Evolutionary conservation across 2,888 invertebrate species (phyloP), one percentile per base, ranked within the genome.

Genomic region (Xylocampa areola): DNA sequence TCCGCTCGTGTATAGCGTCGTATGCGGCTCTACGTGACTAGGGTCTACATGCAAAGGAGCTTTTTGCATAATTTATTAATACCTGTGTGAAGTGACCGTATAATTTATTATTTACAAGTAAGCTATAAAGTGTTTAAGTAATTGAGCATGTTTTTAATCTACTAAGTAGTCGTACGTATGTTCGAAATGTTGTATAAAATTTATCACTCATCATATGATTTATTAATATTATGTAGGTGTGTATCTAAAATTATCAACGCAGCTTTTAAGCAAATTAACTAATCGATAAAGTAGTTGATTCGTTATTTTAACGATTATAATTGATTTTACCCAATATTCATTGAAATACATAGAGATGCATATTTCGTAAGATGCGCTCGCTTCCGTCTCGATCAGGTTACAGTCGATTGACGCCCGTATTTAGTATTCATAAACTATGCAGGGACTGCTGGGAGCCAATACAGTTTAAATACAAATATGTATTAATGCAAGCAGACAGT

Each of bases 41-140:
- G 71, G 53, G 71, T 68, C 62, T 59, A 73, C 65, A 72, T 76
- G 79, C 73, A 70, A 76, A 74, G 33, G 19, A 52, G 62, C 58
- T 77, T 77, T 81, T 80, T 81, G 77, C 79, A 81, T 84, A 71
- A 68, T 71, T 61, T 79, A 83, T 80, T 77, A 75, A 79, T 79
- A 77, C 76, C 73, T 70, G 77, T 81, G 82, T 77, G 68, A 79
- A 79, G 73, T 64, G 61, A 68, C 53, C 60, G 64, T 61, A 55
- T 68, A 64, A 72, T 70, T 73, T 68, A 69, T 69, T 61, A 58
- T 58, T 66, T 66, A 66, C 55, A 54, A 16, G 41, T 36, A 35
- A 19, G 25, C 27, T 47, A 30, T 55, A 65, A 59, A 64, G 30
- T 37, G 57, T 49, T 63, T 58, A 58, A 63, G 64, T 63, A 51